Evolutionary conservation across 1,140 invertebrate genomes (phyloP), one percentile per base, ranked within the genome.

Genomic region (Zaprionus camerounensis): DNA sequence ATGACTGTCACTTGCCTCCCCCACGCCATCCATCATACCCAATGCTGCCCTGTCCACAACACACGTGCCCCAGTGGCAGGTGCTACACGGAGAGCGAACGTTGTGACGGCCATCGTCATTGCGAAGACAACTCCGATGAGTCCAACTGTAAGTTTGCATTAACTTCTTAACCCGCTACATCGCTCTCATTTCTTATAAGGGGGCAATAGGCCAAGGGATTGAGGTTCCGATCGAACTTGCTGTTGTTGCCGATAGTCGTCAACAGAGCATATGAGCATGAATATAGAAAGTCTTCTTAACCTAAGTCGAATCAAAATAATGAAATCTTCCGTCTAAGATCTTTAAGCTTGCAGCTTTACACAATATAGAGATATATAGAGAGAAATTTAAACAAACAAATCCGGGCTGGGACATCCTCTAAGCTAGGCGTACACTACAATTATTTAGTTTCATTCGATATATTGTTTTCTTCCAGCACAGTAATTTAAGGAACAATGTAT

Each of bases 91-190:
- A 92, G 41, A 79, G 38, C 34, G 91, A 92, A 69, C 93, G 93
- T 59, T 96, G 95, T 84, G 93, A 96, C 90, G 93, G 94, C 20
- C 88, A 91, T 12, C 88, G 91, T 24, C 94, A 96, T 80, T 96
- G 95, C 80, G 91, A 92, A 53, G 95, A 96, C 91, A 93, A 93
- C 26, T 94, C 94, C 73, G 95, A 96, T 77, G 95, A 95, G 92
- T 81, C 92, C 55, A 93, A 94, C 79, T 95, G 94, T 94, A 93
- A 94, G 94, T 94, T 82, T 26, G n/a, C 53, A 69, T 58, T 13
- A 24, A 69, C 9, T 20, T 49, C 41, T 53, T 34, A 36, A 31
- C 22, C 13, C 51, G 22, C 49, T 26, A 38, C 51, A 24, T 66
- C 51, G 36, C 24, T 26, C 51, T 57, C 64, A 66, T 66, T 66